phyloP scores from a whole-genome alignment of 2,797 vertebrate genomes.

The Falco novaeseelandiae region DNA sequence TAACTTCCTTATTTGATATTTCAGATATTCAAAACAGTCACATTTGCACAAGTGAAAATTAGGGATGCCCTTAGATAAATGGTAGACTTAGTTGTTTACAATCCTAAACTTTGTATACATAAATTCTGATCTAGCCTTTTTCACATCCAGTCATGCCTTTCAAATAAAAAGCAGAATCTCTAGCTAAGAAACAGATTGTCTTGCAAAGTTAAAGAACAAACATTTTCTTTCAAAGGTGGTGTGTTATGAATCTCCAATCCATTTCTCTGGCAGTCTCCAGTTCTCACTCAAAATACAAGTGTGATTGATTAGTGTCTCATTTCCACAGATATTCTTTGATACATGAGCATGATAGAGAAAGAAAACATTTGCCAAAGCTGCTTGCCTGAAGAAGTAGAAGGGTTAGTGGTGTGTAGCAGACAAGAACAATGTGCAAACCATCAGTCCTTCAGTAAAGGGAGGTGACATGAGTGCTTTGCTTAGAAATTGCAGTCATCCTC shows the following conservation, averaged over 20 bases:
- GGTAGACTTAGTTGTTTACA: not conserved
- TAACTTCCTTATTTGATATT: not conserved
- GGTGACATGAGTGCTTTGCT: not conserved
- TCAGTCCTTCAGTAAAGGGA: not conserved
- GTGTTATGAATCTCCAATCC: not conserved
- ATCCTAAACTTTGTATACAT: not conserved
- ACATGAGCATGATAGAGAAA: not conserved
- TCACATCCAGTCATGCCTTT: not conserved
- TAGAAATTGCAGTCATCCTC: not conserved
- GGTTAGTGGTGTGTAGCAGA: not conserved
- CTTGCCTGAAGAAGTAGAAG: not conserved
- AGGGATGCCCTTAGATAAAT: not conserved
- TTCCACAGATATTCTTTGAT: not conserved
- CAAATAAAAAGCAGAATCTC: not conserved
- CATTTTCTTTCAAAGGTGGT: not conserved
- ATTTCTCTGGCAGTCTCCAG: not conserved
- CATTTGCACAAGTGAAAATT: not conserved
- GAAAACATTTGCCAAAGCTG: not conserved
- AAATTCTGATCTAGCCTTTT: not conserved
- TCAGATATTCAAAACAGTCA: not conserved
- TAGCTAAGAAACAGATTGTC: not conserved
- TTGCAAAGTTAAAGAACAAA: not conserved
- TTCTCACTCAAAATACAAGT: not conserved
- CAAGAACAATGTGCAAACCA: rapidly evolving
- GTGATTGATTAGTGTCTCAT: not conserved